A percentile compares a stretch with the other conserved stretches of the same genome.
These are phyloP conservation scores for Lophius americanus DNA, from an alignment of 2,797 vertebrate species.

Conservation along the genomic window DNA sequence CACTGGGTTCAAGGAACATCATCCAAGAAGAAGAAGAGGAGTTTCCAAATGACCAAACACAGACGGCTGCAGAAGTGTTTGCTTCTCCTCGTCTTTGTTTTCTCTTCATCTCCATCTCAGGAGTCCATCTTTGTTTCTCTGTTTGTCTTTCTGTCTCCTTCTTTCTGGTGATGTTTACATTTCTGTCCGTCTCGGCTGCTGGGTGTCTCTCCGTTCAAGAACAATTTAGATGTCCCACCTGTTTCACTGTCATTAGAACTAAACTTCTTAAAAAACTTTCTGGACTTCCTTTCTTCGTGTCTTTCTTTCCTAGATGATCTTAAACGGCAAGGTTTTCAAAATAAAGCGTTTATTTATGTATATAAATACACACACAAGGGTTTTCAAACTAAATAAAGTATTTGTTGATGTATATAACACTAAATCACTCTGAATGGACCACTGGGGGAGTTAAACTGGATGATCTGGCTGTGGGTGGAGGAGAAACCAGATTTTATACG, in stretches of 20 bases:
- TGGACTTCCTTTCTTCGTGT: no score
- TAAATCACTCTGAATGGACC: no score
- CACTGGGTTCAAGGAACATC: slow-evolving; percentile 53
- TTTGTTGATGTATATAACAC: no score
- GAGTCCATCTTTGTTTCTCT: slow-evolving; percentile 53
- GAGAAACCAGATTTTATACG: no score
- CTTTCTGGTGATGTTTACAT: slow-evolving; percentile 48
- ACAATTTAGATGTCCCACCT: slow-evolving; percentile 22
- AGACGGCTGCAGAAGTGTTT: slow-evolving; percentile 65
- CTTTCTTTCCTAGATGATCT: not conserved
- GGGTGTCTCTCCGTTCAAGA: slow-evolving; percentile 29
- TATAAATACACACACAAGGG: no score
- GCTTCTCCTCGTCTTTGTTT: slow-evolving; percentile 64
- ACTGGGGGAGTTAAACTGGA: no score
- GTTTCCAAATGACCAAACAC: slow-evolving; percentile 76
- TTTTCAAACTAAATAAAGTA: no score
- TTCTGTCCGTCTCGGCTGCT: slow-evolving; percentile 48
- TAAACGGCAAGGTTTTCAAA: no score
- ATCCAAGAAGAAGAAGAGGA: slow-evolving; percentile 64
- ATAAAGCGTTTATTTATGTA: no score
- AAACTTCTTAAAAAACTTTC: no score
- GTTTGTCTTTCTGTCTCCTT: slow-evolving; percentile 57
- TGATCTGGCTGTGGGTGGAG: no score
- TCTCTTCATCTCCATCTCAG: slow-evolving; percentile 47
- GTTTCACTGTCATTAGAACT: slow-evolving; percentile 3